A percentile compares a stretch with the other conserved stretches of the same genome.
phyloP scores from a whole-genome alignment of 2,113 vertebrate genomes.

The Uria lomvia region DNA sequence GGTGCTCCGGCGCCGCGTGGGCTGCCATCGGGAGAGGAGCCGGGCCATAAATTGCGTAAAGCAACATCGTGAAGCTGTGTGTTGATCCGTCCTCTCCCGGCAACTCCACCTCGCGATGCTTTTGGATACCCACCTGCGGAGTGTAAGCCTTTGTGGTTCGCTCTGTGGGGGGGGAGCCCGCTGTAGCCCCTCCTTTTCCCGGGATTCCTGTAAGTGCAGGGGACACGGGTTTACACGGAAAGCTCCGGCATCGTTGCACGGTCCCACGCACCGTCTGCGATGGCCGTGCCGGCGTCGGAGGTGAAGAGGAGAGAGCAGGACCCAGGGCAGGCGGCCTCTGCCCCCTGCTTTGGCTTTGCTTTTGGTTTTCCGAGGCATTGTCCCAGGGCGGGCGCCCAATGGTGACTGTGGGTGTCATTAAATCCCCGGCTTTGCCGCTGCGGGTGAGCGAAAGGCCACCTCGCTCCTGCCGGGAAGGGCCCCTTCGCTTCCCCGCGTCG shows the following conservation, averaged over 20 bases:
- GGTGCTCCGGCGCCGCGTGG: neutral
- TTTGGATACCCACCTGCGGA: accelerated
- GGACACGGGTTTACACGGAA: neutral
- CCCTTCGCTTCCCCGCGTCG: neutral
- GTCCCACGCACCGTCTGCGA: accelerated
- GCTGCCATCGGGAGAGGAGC: neutral
- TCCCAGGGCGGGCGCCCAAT: accelerated
- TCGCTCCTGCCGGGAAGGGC: neutral
- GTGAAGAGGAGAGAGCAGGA: neutral
- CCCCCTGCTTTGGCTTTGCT: neutral
- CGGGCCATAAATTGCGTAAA: neutral
- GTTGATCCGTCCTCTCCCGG: neutral
- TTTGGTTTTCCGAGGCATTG: too few relatives aligned
- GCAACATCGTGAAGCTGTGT: accelerated
- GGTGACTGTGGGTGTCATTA: neutral
- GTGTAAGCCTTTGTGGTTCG: neutral
- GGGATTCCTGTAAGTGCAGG: too few relatives aligned
- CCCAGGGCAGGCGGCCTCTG: neutral
- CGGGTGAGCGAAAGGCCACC: neutral
- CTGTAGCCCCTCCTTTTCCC: neutral
- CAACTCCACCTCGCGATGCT: neutral
- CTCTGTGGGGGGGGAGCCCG: neutral
- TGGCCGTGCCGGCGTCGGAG: accelerated
- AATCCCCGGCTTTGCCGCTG: neutral
- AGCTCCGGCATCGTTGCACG: accelerated